phyloP scores from a whole-genome alignment of 2,797 vertebrate genomes.

The Morelia viridis region DNA sequence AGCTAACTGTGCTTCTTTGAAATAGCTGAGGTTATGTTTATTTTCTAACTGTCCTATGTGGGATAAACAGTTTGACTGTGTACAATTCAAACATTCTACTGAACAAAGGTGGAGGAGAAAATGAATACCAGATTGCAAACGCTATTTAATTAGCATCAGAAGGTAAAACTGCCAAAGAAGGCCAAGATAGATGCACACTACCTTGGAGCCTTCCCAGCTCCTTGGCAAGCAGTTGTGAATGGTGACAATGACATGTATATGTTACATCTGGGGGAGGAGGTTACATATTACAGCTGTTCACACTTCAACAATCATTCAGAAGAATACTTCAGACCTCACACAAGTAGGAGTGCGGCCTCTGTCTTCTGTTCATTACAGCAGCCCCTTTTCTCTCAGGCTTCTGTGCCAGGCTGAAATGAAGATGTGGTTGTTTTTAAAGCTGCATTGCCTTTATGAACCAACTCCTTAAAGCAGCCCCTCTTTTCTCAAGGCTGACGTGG shows the following conservation, averaged over 20 bases:
- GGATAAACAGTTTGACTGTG: conserved; percentile 65
- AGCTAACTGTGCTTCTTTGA: fast-evolving
- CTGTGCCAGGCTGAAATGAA: neutral
- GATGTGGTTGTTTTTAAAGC: neutral
- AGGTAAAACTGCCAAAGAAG: conserved; percentile 30
- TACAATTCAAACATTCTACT: conserved; percentile 47
- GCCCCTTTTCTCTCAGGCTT: neutral
- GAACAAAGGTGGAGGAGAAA: conserved; percentile 55
- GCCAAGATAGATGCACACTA: conserved; percentile 55
- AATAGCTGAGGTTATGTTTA: conserved; percentile 51
- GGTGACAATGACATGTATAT: neutral
- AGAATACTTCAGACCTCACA: neutral
- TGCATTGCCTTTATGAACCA: neutral
- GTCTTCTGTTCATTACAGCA: neutral
- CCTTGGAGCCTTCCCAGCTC: conserved; percentile 35
- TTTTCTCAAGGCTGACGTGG: neutral
- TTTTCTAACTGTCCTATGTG: conserved; percentile 50
- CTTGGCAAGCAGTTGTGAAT: conserved; percentile 1
- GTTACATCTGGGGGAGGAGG: neutral
- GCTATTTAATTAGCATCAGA: conserved; percentile 44
- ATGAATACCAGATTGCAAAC: conserved; percentile 67
- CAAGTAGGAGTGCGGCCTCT: neutral
- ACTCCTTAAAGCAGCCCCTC: neutral
- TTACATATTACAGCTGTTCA: neutral
- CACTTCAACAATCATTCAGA: neutral